Percentiles rank a stretch among this genome's conserved stretches.
phyloP scores from a whole-genome alignment of 2,888 invertebrate species.

The Bedellia somnulentella region DNA sequence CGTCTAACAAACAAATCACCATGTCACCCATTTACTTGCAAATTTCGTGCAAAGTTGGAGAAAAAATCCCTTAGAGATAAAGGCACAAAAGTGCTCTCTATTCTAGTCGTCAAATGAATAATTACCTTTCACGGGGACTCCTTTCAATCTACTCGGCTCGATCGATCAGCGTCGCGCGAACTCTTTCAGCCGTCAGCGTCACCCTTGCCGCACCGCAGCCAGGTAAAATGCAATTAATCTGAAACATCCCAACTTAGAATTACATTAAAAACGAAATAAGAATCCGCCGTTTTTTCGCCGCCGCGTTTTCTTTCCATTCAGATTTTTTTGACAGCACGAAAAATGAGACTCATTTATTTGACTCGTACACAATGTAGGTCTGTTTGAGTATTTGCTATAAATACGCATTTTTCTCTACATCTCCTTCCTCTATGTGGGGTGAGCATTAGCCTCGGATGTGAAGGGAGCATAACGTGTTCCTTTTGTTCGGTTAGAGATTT shows the following conservation, averaged over 20 bases:
- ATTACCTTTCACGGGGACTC: conserved; percentile 58
- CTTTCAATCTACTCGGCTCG: conserved; percentile 54
- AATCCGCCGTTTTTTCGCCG: conserved; percentile 50
- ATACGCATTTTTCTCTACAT: conserved; percentile 61
- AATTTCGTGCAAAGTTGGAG: conserved; percentile 54
- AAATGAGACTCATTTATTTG: conserved; percentile 62
- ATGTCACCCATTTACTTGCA: conserved; percentile 59
- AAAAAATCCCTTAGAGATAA: conserved; percentile 50
- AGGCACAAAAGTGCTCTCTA: conserved; percentile 57
- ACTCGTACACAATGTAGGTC: conserved; percentile 62
- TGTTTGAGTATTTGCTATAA: conserved; percentile 64
- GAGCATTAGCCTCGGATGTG: conserved; percentile 47
- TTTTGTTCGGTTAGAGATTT: conserved; percentile 57
- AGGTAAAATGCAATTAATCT: conserved; percentile 60
- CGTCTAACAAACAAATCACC: conserved; percentile 48
- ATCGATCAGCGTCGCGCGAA: conserved; percentile 57
- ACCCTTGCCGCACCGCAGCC: conserved; percentile 44
- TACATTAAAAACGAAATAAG: conserved; percentile 58
- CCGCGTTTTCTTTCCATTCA: conserved; percentile 59
- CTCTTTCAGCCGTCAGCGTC: conserved; percentile 49
- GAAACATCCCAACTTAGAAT: conserved; percentile 60
- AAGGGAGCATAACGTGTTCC: conserved; percentile 54
- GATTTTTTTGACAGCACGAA: conserved; percentile 63
- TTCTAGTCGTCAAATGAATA: conserved; percentile 61
- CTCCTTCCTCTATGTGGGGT: conserved; percentile 54